Evolutionary conservation across 2,113 vertebrate genomes (phyloP).

Genomic region (Gnathonemus longibarbis): DNA sequence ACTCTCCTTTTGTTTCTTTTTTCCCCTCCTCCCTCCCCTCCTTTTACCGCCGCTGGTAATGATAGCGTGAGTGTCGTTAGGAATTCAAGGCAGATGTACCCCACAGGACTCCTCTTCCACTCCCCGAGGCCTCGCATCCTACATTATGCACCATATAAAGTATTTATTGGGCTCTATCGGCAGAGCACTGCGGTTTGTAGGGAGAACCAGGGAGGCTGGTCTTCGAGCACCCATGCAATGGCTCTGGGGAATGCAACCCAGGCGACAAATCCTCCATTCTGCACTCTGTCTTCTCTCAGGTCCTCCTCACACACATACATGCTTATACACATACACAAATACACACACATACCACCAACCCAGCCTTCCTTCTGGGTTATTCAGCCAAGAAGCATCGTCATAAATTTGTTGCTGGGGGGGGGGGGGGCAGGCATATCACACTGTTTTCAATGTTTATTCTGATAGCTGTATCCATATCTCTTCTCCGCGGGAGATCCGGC

Average conservation of each 20-base stretch:
- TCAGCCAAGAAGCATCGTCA: background rate
- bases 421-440: background rate
- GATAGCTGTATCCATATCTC: constrained; percentile 19
- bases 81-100: constrained; percentile 29
- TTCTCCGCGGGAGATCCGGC: background rate
- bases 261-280: background rate
- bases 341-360: background rate
- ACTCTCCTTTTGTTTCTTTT: background rate
- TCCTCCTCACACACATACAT: background rate
- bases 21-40: background rate
- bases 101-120: constrained; percentile 26
- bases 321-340: background rate
- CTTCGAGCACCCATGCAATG: background rate
- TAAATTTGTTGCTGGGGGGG: background rate
- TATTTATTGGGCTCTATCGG: constrained; percentile 26
- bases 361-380: background rate
- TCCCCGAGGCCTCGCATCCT: constrained; percentile 22
- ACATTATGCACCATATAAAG: constrained; percentile 31
- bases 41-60: constrained; percentile 12
- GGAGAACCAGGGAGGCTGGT: background rate
- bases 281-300: background rate
- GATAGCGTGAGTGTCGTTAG: constrained; percentile 28
- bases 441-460: constrained; percentile 21
- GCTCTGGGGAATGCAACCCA: background rate
- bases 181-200: constrained; percentile 13